These are phyloP conservation scores for Eilema griseolum DNA, from an alignment of 2,888 invertebrate genomes.

Conservation along the genomic window DNA sequence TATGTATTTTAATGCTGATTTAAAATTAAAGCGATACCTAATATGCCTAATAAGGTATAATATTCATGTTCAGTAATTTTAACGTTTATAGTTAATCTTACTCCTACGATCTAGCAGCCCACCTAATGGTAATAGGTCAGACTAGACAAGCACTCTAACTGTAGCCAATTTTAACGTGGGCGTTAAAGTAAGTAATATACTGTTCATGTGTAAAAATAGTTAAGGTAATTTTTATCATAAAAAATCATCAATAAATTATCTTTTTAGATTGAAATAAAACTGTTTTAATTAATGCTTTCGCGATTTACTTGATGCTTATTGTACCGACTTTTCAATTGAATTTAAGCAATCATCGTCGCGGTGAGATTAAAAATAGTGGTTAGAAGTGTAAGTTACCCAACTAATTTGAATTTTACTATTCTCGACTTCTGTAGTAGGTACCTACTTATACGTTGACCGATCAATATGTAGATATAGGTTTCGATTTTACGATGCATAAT, in stretches of 20 bases:
- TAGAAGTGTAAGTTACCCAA: too few relatives aligned
- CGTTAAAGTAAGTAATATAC: neutral
- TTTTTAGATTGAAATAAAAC: neutral
- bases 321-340: neutral
- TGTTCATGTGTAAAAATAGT: neutral
- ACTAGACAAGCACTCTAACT: conserved; percentile 36
- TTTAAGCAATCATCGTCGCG: neutral
- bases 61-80: conserved; percentile 32
- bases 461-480: neutral
- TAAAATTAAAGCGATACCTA: conserved; percentile 13
- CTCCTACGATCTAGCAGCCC: conserved; percentile 42
- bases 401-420: neutral
- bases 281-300: neutral
- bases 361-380: too few relatives aligned
- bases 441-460: neutral
- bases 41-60: conserved; percentile 34
- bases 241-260: too few relatives aligned
- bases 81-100: conserved; percentile 27
- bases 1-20: too few relatives aligned
- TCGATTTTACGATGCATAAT: conserved; percentile 1
- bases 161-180: conserved; percentile 22
- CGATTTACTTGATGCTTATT: neutral
- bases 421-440: neutral
- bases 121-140: conserved; percentile 37
- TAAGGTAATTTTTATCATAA: neutral